Base-by-base conservation (phyloP, 2,888 invertebrate genomes). In the Parnassius smintheus region DNA sequence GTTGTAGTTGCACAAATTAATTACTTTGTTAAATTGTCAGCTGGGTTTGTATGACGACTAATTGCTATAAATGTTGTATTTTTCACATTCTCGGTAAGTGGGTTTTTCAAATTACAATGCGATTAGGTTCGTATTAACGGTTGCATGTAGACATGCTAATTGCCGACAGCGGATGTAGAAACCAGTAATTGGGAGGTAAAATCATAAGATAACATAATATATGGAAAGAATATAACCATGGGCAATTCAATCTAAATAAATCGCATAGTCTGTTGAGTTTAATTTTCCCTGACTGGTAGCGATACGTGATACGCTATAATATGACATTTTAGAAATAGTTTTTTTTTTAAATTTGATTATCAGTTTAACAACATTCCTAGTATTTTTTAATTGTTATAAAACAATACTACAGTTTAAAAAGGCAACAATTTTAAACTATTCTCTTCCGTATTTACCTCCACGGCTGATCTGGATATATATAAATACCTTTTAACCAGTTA, bases 91-190 rank as follows among this genome's bases (percentile, higher is more conserved):
- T 79, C 77, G 66, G 81, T 83, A 84, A 87, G 82, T 86, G 84
- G 83, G 78, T 83, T 88, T 73, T 87, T 84, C 77, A 86, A 88
- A 88, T 83, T 78, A 80, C 76, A 77, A 80, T 77, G 78, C 83
- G 77, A 82, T 81, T 82, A 80, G 81, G 83, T 87, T 82, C 82
- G 78, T 86, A 82, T 89, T 86, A 88, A 88, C 88, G 87, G 87
- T 86, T 88, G 88, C 88, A 83, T 83, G 87, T 83, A 82, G 70
- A 87, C 81, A n/a, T 75, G 81, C 85, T 90, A 89, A 90, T 90
- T 88, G 84, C 85, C 69, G 75, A 73, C 76, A 81, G 78, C 83
- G 86, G 86, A 89, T 85, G 86, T 88, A 84, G 82, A 83, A 83
- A 81, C 82, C 85, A 77, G 84, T 89, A 88, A 88, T 88, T 88